Conservation (phyloP, 64 coral and sea anemone species). For the Acropora tenuis region DNA sequence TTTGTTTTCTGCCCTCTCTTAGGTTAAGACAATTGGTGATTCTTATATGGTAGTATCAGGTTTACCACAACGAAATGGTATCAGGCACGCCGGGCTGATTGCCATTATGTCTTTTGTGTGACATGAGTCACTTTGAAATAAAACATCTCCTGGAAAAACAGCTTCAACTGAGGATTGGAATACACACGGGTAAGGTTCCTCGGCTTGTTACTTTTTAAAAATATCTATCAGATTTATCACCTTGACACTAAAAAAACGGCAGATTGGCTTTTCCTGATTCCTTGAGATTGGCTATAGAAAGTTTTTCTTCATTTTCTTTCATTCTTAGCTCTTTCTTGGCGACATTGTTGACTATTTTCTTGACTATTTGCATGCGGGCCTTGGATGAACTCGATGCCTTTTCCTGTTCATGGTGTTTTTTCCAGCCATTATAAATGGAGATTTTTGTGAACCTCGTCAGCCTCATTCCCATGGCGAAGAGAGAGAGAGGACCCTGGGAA, state of each 20-base stretch:
- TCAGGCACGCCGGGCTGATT: slow-evolving; percentile 60
- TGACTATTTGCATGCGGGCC: too few species aligned
- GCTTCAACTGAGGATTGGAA: slow-evolving; percentile 67
- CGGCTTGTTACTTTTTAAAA: too few species aligned
- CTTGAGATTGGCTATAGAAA: neutral
- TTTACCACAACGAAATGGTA: slow-evolving; percentile 58
- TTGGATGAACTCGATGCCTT: too few species aligned
- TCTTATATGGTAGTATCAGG: slow-evolving; percentile 64
- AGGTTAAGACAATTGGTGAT: slow-evolving; percentile 77
- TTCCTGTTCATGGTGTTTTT: too few species aligned
- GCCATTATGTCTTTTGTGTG: slow-evolving; percentile 59
- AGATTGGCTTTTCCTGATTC: neutral
- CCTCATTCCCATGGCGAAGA: too few species aligned
- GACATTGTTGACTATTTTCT: too few species aligned
- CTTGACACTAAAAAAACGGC: neutral
- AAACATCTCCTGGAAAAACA: slow-evolving; percentile 40
- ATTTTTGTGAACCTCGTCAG: too few species aligned
- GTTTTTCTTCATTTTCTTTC: too few species aligned
- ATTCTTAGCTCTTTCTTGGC: too few species aligned
- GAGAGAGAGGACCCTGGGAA: too few species aligned
- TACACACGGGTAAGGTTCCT: slow-evolving; percentile 54
- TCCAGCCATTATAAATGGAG: too few species aligned
- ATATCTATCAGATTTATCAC: too few species aligned
- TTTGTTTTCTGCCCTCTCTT: neutral
- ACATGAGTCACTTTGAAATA: slow-evolving; percentile 50